These are phyloP conservation scores for Apaloderma vittatum DNA, from an alignment of 2,113 vertebrate species.

Conservation along the genomic window DNA sequence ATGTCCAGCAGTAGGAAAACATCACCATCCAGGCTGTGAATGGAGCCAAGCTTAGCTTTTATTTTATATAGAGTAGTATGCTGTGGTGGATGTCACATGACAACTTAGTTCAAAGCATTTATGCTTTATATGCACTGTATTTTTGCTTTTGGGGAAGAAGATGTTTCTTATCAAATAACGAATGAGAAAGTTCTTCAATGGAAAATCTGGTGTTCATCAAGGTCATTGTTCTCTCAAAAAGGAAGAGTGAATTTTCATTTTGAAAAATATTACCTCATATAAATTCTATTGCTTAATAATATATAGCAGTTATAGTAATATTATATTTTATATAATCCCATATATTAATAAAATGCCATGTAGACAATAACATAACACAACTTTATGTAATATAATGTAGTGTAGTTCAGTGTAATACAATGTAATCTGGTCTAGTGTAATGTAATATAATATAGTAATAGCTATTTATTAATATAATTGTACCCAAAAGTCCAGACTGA, in stretches of 20 bases:
- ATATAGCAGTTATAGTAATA: neutral
- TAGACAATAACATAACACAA: neutral
- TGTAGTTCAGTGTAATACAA: too few species aligned
- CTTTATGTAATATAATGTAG: neutral
- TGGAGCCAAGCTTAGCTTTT: neutral
- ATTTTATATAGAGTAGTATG: slow-evolving; percentile 23
- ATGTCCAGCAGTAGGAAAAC: neutral
- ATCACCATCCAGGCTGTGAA: neutral
- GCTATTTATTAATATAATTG: neutral
- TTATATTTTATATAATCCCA: neutral
- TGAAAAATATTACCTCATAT: neutral
- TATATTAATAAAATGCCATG: neutral
- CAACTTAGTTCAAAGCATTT: neutral
- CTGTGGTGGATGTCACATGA: slow-evolving; percentile 1
- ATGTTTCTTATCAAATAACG: neutral
- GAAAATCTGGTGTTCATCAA: neutral
- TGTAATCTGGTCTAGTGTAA: too few species aligned
- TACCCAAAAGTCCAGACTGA: neutral
- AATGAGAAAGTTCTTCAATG: neutral
- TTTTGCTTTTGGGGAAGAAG: neutral
- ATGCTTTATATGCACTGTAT: neutral
- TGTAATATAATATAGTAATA: neutral
- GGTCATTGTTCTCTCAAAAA: neutral
- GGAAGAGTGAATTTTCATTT: neutral
- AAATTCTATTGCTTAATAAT: neutral